Conservation (phyloP, 2,888 invertebrate genomes). For the Himalopsyche tibetana region DNA sequence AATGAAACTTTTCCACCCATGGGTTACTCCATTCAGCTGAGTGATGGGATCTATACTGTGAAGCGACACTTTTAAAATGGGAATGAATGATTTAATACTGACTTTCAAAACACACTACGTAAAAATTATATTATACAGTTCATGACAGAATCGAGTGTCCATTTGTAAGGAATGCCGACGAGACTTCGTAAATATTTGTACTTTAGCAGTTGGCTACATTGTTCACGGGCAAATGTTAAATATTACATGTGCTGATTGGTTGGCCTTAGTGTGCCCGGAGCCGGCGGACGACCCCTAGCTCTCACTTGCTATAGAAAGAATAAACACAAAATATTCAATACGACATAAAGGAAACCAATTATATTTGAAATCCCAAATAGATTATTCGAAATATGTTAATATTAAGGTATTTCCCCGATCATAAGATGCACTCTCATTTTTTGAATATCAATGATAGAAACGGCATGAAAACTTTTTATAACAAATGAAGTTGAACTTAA, state of each 20-base stretch:
- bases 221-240: slow-evolving; percentile 40
- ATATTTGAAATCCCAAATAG: no score
- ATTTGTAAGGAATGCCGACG: slow-evolving; percentile 32
- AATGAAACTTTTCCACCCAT: no score
- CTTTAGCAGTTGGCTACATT: background rate
- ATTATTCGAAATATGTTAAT: no score
- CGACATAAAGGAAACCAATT: background rate
- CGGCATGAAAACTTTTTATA: no score
- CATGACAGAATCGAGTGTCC: background rate
- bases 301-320: slow-evolving; percentile 63
- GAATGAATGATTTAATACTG: slow-evolving; percentile 4
- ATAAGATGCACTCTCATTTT: no score
- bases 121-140: slow-evolving; percentile 1
- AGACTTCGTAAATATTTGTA: slow-evolving; percentile 6
- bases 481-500: no score
- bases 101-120: background rate
- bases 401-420: no score
- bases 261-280: slow-evolving; percentile 61
- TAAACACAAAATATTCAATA: slow-evolving; percentile 49
- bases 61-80: background rate
- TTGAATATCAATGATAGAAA: no score
- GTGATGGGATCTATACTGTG: no score
- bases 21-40: no score
- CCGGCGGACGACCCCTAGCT: slow-evolving; percentile 64
- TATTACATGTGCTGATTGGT: slow-evolving; percentile 65